A percentile compares a stretch with the other conserved stretches of the same genome.
Evolutionary conservation across 2,113 vertebrate genomes (phyloP).

Genomic region (Malurus melanocephalus): DNA sequence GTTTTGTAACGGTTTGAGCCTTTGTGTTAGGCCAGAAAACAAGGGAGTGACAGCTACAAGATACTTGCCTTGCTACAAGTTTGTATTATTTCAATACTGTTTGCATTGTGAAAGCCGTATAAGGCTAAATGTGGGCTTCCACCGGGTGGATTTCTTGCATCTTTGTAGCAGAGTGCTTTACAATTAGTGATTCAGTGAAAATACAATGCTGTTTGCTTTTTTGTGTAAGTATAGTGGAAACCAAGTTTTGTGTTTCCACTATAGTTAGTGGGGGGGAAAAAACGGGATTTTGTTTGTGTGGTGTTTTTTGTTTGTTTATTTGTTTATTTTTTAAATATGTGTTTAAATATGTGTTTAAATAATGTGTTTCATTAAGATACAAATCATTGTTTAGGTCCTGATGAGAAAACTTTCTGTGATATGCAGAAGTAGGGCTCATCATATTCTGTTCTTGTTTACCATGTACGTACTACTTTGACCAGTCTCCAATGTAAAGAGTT

Average conservation of each 20-base stretch:
- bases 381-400: background rate
- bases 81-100: background rate
- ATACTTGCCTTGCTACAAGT: background rate
- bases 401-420: background rate
- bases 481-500: background rate
- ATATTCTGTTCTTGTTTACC: background rate
- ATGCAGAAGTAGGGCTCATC: fast-evolving
- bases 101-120: background rate
- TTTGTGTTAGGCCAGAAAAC: background rate
- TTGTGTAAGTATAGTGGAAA: background rate
- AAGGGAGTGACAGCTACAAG: background rate
- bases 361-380: background rate
- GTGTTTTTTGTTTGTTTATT: too few species aligned
- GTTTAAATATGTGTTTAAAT: too few species aligned
- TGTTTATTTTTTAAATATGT: too few species aligned
- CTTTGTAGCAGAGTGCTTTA: background rate
- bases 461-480: background rate
- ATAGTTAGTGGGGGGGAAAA: fast-evolving
- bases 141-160: background rate
- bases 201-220: background rate
- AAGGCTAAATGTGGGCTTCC: background rate
- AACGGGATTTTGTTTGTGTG: too few species aligned
- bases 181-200: background rate
- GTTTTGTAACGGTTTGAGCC: background rate
- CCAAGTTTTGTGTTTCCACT: background rate